Evolutionary conservation across 30 jellyfish, hydroid and myxozoan genomes (phyloP), one percentile per base, ranked within the genome.

Genomic region (Mastigias papua): DNA sequence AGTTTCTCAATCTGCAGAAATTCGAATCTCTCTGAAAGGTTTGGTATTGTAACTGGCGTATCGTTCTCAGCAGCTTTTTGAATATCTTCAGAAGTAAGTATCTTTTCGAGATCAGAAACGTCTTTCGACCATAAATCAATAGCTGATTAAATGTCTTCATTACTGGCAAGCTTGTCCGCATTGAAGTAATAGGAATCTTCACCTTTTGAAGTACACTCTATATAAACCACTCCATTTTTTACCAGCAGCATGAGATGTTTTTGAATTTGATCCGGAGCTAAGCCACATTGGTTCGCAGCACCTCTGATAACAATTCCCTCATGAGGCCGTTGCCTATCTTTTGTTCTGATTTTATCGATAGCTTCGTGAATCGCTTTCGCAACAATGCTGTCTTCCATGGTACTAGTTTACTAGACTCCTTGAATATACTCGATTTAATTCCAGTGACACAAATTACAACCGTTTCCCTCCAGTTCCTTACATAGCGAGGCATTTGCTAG

Each of bases 211-310:
- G 73, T 61, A 61, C 29, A 25, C 73, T 61, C 60, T 46, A 46
- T 61, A 27, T 61, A 20, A 20, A 61, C 73, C 33, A 61, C 73
- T 7, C 73, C 73, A 61, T 61, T 20, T 61, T n/a, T 61, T 61
- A 61, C 73, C 73, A 61, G 22, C 73, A 61, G 73, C 9, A 25
- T 20, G 33, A 61, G 73, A 61, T 61, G 73, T 61, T 61, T 20
- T 61, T 61, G 73, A 5, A 61, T 61, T 61, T 61, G 73, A 27
- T 61, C 73, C 9, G 73, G 73, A 61, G 73, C 73, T 61, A 61
- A 8, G 22, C 73, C 73, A 61, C 73, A 7, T 25, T 20, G 73
- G 73, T 27, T 61, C 29, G 73, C 60, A 46, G 60, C 60, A 46
- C 8, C 60, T 46, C 16, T 46, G 60, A 46, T 46, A 16, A 6